Percentiles rank a stretch among this genome's conserved stretches.
Evolutionary conservation across 2,113 vertebrate genomes (phyloP).

Genomic region (Himantopus leucocephalus): DNA sequence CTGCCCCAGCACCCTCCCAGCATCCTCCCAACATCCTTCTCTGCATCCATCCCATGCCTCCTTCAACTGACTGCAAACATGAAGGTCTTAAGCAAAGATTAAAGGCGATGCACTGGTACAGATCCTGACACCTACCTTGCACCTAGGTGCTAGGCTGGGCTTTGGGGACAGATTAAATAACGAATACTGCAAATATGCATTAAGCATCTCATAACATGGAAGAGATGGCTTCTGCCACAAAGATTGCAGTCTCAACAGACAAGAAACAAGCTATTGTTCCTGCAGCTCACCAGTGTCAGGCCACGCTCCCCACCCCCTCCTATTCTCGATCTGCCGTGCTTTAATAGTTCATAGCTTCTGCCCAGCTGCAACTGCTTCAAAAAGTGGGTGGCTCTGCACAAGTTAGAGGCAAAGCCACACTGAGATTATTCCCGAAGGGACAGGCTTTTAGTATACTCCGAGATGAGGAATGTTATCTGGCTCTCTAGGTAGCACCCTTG

Average conservation of each 20-base stretch:
- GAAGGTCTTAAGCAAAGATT: background rate
- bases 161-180: background rate
- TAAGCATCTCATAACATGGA: background rate
- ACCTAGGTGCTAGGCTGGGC: background rate
- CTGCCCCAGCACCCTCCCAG: background rate
- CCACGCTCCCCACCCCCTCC: conserved; percentile 30
- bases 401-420: background rate
- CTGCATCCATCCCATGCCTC: background rate
- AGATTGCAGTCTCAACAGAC: conserved; percentile 8
- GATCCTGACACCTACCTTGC: background rate
- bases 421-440: background rate
- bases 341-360: conserved; percentile 23
- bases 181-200: background rate
- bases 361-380: conserved; percentile 38
- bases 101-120: background rate
- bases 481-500: background rate
- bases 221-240: background rate
- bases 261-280: conserved; percentile 57
- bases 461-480: background rate
- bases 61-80: background rate
- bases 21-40: background rate
- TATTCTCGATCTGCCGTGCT: background rate
- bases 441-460: background rate
- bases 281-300: conserved; percentile 27
- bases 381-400: conserved; percentile 20